Conservation (phyloP, 2,888 invertebrate species). For the Hoplodrina blanda region DNA sequence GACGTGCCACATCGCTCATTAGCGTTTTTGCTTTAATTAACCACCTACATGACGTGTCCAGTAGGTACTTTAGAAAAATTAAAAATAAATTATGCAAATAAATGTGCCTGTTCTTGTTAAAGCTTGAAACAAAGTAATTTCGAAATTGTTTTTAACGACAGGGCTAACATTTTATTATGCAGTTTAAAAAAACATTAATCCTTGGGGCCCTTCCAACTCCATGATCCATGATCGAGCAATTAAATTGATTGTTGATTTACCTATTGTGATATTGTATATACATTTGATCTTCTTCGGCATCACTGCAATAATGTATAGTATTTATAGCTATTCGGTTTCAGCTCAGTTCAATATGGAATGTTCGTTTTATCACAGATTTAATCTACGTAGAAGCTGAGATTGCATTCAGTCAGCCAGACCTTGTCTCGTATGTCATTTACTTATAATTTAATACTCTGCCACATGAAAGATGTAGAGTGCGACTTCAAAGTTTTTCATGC, state of each 20-base stretch:
- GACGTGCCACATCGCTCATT: conserved; percentile 51
- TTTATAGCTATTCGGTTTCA: conserved; percentile 13
- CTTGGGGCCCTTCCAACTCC: too few species aligned
- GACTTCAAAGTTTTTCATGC: conserved; percentile 43
- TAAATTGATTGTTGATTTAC: conserved; percentile 5
- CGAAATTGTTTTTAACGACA: conserved; percentile 24
- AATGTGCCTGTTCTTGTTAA: conserved; percentile 21
- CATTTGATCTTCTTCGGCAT: background rate
- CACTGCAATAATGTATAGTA: conserved; percentile 10
- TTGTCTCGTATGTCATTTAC: conserved; percentile 74
- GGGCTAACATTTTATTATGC: conserved; percentile 25
- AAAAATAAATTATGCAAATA: conserved; percentile 56
- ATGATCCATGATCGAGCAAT: too few species aligned
- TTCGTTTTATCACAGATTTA: conserved; percentile 67
- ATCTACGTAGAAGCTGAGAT: conserved; percentile 70
- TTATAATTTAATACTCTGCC: conserved; percentile 76
- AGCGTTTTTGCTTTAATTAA: conserved; percentile 61
- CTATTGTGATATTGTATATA: conserved; percentile 3
- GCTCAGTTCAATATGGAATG: conserved; percentile 49
- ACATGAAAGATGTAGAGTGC: conserved; percentile 70
- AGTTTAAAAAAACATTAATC: background rate
- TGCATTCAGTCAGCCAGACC: conserved; percentile 63
- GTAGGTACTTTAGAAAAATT: conserved; percentile 33
- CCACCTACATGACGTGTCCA: conserved; percentile 25
- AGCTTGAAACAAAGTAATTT: conserved; percentile 25